Conservation (phyloP, 1,140 invertebrate genomes). For the Himalopsyche phryganea region DNA sequence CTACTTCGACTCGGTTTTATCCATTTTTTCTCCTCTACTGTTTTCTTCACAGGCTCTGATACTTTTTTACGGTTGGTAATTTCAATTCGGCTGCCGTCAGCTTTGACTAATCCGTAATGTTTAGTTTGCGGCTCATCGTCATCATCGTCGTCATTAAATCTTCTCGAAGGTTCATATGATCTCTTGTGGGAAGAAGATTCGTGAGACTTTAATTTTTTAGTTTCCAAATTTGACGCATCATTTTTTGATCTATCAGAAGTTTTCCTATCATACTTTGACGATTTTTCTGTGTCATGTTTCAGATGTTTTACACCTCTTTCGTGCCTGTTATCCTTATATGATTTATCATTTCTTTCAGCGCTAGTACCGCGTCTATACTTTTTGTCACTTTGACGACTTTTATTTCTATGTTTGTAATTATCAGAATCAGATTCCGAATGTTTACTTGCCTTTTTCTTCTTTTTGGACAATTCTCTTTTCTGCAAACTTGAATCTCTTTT, state of each 20-base stretch:
- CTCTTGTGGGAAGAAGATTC: background rate
- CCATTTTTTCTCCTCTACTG: constrained; percentile 36
- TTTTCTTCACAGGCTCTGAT: constrained; percentile 5
- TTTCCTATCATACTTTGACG: background rate
- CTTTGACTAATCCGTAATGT: constrained; percentile 48
- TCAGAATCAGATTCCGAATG: constrained; percentile 18
- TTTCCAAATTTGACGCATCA: background rate
- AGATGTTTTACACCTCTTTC: constrained; percentile 35
- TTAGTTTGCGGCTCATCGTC: constrained; percentile 21
- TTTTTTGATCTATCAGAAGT: background rate
- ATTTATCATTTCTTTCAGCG: constrained; percentile 38
- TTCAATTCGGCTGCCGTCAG: constrained; percentile 41
- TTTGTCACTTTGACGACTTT: constrained; percentile 21
- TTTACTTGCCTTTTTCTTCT: constrained; percentile 37
- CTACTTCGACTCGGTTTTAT: constrained; percentile 41
- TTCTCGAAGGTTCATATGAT: too few species aligned
- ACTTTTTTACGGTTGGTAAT: background rate
- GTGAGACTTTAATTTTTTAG: background rate
- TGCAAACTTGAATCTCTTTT: constrained; percentile 39
- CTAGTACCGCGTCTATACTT: constrained; percentile 39
- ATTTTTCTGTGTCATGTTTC: constrained; percentile 11
- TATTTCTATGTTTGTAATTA: constrained; percentile 31
- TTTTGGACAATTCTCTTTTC: constrained; percentile 49
- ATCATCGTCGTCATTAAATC: constrained; percentile 10
- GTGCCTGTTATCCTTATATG: constrained; percentile 38